A percentile compares a stretch with the other conserved stretches of the same genome.
Conservation (phyloP, 2,113 vertebrate genomes). For the Sceloporus undulatus region DNA sequence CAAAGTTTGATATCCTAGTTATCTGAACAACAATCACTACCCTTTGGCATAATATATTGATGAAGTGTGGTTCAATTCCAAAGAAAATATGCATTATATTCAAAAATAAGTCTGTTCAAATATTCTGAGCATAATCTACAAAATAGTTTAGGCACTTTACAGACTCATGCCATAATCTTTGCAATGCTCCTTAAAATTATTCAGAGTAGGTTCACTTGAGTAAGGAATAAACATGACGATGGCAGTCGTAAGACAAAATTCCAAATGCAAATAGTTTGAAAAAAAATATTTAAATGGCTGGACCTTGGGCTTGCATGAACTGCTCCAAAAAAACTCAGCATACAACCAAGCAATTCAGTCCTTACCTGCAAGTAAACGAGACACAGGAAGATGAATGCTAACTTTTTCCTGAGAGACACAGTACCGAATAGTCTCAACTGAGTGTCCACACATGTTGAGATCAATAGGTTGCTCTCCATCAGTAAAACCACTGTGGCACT, state of each 20-base stretch:
- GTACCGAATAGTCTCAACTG: conserved; percentile 95
- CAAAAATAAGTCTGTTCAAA: not conserved
- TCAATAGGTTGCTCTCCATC: conserved; percentile 95
- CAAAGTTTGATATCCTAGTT: not conserved
- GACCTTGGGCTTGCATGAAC: not conserved
- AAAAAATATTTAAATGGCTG: not conserved
- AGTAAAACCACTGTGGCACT: conserved; percentile 90
- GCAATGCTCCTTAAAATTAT: not conserved
- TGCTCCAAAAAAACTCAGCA: not conserved
- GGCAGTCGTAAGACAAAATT: not conserved
- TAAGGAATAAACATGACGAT: not conserved
- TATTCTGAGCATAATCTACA: not conserved
- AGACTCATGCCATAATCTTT: not conserved
- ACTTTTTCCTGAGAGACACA: conserved; percentile 98
- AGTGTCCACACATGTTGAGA: conserved; percentile 91
- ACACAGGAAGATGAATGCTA: conserved; percentile 97
- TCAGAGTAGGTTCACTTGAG: not conserved
- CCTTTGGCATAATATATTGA: not conserved
- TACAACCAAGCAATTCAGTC: not conserved
- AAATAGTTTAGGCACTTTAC: not conserved
- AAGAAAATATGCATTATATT: not conserved
- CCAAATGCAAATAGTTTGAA: not conserved
- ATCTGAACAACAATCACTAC: not conserved
- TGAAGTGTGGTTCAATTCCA: not conserved
- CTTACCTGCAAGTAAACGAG: conserved; percentile 95